phyloP scores from a whole-genome alignment of 2,113 vertebrate species.

The Osmerus eperlanus region DNA sequence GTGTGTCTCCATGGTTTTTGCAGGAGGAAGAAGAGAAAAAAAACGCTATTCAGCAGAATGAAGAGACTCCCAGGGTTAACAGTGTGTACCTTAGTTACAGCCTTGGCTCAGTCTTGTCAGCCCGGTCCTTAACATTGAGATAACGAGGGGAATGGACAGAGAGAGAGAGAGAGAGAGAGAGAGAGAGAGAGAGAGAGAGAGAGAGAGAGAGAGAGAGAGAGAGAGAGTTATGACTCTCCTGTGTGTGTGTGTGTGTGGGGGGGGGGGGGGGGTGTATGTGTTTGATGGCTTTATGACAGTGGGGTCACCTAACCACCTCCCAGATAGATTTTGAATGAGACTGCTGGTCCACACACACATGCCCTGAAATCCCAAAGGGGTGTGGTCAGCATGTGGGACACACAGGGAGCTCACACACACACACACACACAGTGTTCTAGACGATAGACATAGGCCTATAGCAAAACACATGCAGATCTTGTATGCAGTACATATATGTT shows the following conservation, averaged over 20 bases:
- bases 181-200: neutral
- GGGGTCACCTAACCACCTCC: slow-evolving; percentile 32
- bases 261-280: neutral
- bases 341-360: slow-evolving; percentile 4
- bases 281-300: slow-evolving; percentile 20
- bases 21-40: too few species aligned
- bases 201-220: neutral
- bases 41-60: too few species aligned
- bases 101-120: too few species aligned
- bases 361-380: neutral
- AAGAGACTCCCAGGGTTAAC: too few species aligned
- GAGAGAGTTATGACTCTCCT: neutral
- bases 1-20: neutral
- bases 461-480: too few species aligned
- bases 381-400: neutral
- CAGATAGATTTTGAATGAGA: slow-evolving; percentile 41
- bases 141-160: neutral
- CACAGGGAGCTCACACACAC: slow-evolving; percentile 3
- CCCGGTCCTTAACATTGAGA: neutral
- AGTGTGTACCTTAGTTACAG: too few species aligned
- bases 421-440: slow-evolving; percentile 3
- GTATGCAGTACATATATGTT: too few species aligned
- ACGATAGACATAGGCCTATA: too few species aligned
- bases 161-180: neutral
- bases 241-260: neutral